Percentiles rank a stretch among this genome's conserved stretches.
phyloP scores from a whole-genome alignment of 2,888 invertebrate genomes.

The Phengaris arion region DNA sequence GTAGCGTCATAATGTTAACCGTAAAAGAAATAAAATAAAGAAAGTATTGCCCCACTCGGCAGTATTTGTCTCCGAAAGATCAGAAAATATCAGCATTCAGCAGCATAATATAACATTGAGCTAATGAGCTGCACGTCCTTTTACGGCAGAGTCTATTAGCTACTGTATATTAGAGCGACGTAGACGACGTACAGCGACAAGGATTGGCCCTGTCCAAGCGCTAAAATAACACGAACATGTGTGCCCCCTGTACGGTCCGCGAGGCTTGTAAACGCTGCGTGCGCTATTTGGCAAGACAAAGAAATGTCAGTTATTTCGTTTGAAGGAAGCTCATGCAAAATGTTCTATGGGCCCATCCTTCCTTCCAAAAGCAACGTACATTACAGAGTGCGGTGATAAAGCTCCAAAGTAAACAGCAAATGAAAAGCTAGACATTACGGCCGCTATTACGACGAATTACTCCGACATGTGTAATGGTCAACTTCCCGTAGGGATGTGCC shows the following conservation, averaged over 20 bases:
- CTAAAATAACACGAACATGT: too few relatives aligned
- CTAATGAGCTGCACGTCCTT: not conserved
- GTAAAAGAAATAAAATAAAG: too few relatives aligned
- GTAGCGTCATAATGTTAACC: too few relatives aligned
- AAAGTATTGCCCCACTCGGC: too few relatives aligned
- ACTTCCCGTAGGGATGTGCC: conserved; percentile 26
- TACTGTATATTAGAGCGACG: not conserved
- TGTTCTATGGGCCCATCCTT: too few relatives aligned
- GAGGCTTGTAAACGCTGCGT: too few relatives aligned
- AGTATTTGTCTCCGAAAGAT: too few relatives aligned
- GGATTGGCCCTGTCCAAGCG: too few relatives aligned
- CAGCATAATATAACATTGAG: not conserved
- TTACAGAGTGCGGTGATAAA: conserved; percentile 13
- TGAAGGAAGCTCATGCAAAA: too few relatives aligned
- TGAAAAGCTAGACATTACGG: conserved; percentile 33
- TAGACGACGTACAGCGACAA: not conserved
- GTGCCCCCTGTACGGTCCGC: too few relatives aligned
- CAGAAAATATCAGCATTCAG: not conserved
- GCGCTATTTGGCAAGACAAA: too few relatives aligned
- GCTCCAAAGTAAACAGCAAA: conserved; percentile 29
- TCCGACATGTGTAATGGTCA: conserved; percentile 30
- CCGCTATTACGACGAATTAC: conserved; percentile 35
- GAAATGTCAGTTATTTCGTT: too few relatives aligned
- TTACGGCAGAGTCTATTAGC: not conserved
- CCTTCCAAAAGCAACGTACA: not conserved